Base-by-base conservation (phyloP, 1,140 invertebrate genomes). In the Wasmannia auropunctata region DNA sequence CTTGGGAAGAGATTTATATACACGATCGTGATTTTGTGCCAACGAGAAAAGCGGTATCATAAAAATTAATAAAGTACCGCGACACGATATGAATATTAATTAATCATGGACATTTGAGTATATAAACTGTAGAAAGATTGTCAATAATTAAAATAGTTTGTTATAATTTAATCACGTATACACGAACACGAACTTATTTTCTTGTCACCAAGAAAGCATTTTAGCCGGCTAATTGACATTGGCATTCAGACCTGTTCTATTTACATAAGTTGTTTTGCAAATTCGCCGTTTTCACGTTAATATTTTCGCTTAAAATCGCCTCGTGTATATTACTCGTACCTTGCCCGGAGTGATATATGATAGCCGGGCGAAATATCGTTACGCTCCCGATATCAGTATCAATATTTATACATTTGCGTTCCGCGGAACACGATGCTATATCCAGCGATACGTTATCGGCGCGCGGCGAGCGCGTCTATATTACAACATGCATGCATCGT, bases 21-120 rank as follows among this genome's bases (percentile, higher is more conserved):
- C 2, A 28, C 37, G 8, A 77, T 43, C 22, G 51, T 8, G 5
- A 6, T n/a, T 28, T 43, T 37, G 40, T 14, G 1, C 6, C 10
- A 37, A 16, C 11, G 40, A 51, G 76, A 28, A 79, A 74, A 46
- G 40, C 60, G 11, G 2, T 31, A 43, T 43, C 40, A 63, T 85
- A 74, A 88, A 84, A 79, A 60, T 88, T 79, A 84, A 87, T 77
- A 28, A 85, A 58, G 14, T 69, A 86, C 16, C 28, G 25, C 19
- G 7, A 67, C n/a, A 19, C 22, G 63, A 84, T 87, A 86, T 76
- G 58, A n/a, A 75, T 81, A 85, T 87, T 87, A 85, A 88, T 88
- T 87, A n/a, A 88, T 88, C 65, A 49, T 60, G 74, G 31, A 85
- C 80, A 69, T 74, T 63, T 62, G 60, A 62, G n/a, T n/a, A 34